Conservation (phyloP, 1,140 invertebrate species). For the Lordiphosa collinella region DNA sequence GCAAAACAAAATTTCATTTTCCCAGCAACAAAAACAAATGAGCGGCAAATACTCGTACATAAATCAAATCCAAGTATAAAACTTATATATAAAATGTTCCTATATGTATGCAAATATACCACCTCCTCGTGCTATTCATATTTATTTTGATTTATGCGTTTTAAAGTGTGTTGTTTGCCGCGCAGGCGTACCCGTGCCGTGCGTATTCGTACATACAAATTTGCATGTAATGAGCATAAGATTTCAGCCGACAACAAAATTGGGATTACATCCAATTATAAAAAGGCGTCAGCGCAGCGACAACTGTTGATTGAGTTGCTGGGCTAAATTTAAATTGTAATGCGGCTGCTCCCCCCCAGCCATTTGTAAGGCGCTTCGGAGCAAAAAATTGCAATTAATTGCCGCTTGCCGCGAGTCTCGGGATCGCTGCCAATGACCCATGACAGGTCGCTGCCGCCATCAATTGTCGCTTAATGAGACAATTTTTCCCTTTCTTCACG, state of each 20-base stretch:
- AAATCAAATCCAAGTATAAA: neutral
- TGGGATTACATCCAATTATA: constrained; percentile 66
- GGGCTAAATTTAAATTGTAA: constrained; percentile 59
- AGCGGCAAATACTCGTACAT: neutral
- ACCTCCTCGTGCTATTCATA: neutral
- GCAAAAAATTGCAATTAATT: constrained; percentile 43
- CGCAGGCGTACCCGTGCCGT: constrained; percentile 45
- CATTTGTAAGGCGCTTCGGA: constrained; percentile 8
- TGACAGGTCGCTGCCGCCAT: constrained; percentile 60
- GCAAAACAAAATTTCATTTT: no score
- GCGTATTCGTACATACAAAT: neutral
- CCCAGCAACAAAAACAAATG: no score
- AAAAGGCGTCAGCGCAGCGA: constrained; percentile 55
- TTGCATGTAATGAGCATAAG: constrained; percentile 33
- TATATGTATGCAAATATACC: neutral
- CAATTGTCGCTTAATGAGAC: constrained; percentile 62
- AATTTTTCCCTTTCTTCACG: constrained; percentile 40
- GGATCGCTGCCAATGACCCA: constrained; percentile 58
- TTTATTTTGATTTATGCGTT: constrained; percentile 56
- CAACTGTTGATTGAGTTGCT: constrained; percentile 68
- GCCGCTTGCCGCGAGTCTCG: constrained; percentile 16
- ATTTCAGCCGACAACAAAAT: constrained; percentile 25
- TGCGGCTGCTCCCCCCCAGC: neutral
- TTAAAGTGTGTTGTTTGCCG: constrained; percentile 45
- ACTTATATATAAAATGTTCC: neutral